Conservation (phyloP, 2,888 invertebrate genomes). For the Hipparchia semele region DNA sequence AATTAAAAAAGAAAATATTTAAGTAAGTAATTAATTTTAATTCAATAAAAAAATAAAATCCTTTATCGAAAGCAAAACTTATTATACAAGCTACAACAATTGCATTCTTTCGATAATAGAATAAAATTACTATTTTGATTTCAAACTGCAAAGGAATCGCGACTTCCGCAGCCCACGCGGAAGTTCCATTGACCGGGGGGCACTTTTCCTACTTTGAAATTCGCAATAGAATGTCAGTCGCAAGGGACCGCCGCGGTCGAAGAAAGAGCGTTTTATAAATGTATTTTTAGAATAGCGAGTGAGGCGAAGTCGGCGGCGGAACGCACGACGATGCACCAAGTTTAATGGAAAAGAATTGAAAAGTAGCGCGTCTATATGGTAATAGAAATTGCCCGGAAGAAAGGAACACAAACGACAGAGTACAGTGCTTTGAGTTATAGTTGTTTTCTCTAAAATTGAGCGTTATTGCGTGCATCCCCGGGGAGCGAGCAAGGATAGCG, state of each 20-base stretch:
- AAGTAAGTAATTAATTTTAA: too few species aligned
- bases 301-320: slow-evolving; percentile 64
- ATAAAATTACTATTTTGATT: slow-evolving; percentile 32
- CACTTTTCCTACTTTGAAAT: slow-evolving; percentile 66
- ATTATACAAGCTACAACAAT: slow-evolving; percentile 46
- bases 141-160: slow-evolving; percentile 41
- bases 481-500: slow-evolving; percentile 38
- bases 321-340: slow-evolving; percentile 80
- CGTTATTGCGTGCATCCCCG: slow-evolving; percentile 72
- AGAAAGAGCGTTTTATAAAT: slow-evolving; percentile 81
- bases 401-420: slow-evolving; percentile 79
- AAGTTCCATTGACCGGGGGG: slow-evolving; percentile 67
- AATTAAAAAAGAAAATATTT: too few species aligned
- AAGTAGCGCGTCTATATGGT: slow-evolving; percentile 83
- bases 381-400: slow-evolving; percentile 83
- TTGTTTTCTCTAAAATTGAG: slow-evolving; percentile 81
- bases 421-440: slow-evolving; percentile 78
- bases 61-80: slow-evolving; percentile 32
- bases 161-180: slow-evolving; percentile 56
- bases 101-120: slow-evolving; percentile 15
- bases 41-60: background rate
- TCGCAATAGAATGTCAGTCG: slow-evolving; percentile 78
- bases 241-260: slow-evolving; percentile 72
- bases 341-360: slow-evolving; percentile 84
- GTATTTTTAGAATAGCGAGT: slow-evolving; percentile 74